Evolutionary conservation across 1,140 invertebrate species (phyloP), one percentile per base, ranked within the genome.

Genomic region (Mesaphorura yosii): DNA sequence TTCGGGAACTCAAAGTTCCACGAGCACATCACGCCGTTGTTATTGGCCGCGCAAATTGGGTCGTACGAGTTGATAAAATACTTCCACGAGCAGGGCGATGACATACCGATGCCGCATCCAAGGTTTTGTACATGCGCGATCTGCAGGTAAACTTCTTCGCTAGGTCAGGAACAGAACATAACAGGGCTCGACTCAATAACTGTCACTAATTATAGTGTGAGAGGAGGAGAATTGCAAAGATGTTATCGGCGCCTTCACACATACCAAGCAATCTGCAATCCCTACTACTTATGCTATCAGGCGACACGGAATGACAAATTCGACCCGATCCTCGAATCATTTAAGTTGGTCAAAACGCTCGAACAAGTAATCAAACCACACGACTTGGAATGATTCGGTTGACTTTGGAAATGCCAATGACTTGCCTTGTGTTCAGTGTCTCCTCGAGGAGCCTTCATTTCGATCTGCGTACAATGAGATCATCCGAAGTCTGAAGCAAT

Each of bases 31-130:
- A 86, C 81, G 0, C 83, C 83, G 0, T 70, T 86, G 15, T 77
- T 81, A 37, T 68, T 86, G 2, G 82, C 83, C 1, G 79, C 82
- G 7, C 79, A 83, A 57, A 72, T 72, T 28, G 82, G 82, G 27
- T 78, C 82, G 61, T 80, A 76, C 60, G 79, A 83, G 63, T 77
- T 82, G 20, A 80, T 84, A 14, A 75, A 76, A 58, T 67, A 81
- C 34, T 69, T 86, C 1, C 69, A 83, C 2, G 71, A 76, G 48
- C n/a, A n/a, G n/a, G n/a, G 75, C 23, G 23, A 46, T 27, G 12
- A 27, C 23, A n/a, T 42, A 42, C 6, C n/a, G 6, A 6, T 10
- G 6, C 40, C 40, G 7, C 40, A 42, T 17, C n/a, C 17, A 10
- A 19, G 7, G 10, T 19, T 10, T 22, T 42, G 40, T 22, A 6